A percentile compares a stretch with the other conserved stretches of the same genome.
Evolutionary conservation across 2,888 invertebrate genomes (phyloP).

Genomic region (Agrotis exclamationis): DNA sequence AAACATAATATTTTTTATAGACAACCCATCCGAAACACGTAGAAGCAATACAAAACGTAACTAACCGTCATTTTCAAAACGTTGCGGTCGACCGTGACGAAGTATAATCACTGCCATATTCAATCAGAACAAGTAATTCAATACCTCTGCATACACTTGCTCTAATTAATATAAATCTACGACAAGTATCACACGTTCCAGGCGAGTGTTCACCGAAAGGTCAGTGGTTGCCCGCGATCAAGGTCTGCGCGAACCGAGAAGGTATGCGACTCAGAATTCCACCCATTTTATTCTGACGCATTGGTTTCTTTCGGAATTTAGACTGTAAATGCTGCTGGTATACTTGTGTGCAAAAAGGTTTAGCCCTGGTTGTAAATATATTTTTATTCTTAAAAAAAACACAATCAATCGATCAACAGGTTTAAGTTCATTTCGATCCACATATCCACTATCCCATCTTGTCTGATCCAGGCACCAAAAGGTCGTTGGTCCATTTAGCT

Average conservation of each 20-base stretch:
- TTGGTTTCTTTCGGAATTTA: conserved; percentile 51
- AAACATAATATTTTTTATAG: background rate
- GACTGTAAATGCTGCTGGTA: conserved; percentile 26
- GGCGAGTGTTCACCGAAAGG: conserved; percentile 72
- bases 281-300: conserved; percentile 53
- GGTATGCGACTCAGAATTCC: conserved; percentile 66
- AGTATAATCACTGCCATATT: conserved; percentile 33
- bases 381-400: too few relatives aligned
- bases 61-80: conserved; percentile 17
- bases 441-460: too few relatives aligned
- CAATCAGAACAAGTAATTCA: conserved; percentile 34
- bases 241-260: conserved; percentile 70
- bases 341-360: conserved; percentile 8
- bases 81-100: conserved; percentile 19
- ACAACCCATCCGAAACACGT: too few relatives aligned
- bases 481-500: too few relatives aligned
- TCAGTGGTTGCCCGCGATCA: conserved; percentile 79
- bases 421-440: too few relatives aligned
- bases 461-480: too few relatives aligned
- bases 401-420: too few relatives aligned
- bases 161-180: conserved; percentile 53
- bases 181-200: conserved; percentile 56
- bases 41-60: background rate
- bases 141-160: conserved; percentile 46
- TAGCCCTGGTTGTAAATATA: background rate